A percentile compares a stretch with the other conserved stretches of the same genome.
phyloP scores from a whole-genome alignment of 2,888 invertebrate species.

The Syrphus vitripennis region DNA sequence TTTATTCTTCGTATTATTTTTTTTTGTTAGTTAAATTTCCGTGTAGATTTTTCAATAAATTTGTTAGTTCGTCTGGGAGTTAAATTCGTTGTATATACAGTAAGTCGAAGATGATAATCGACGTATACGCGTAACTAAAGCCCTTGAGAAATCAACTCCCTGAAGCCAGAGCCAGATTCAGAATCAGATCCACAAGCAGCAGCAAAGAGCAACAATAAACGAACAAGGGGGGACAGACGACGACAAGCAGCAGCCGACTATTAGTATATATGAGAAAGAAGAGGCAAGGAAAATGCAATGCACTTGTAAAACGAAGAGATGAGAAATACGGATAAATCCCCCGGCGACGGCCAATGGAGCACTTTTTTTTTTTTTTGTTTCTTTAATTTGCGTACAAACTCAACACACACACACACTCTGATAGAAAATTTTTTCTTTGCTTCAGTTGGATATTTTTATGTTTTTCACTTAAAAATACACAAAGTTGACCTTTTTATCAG shows the following conservation, averaged over 20 bases:
- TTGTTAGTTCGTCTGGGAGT: not conserved
- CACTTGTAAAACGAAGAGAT: conserved; percentile 67
- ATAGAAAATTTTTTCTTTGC: conserved; percentile 2
- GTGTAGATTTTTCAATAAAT: conserved; percentile 13
- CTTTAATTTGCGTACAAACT: conserved; percentile 77
- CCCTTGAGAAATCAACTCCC: conserved; percentile 69
- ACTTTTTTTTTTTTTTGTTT: conserved; percentile 49
- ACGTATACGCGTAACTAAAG: conserved; percentile 60
- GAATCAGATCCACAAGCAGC: not conserved
- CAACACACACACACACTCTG: conserved; percentile 24
- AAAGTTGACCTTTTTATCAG: not conserved
- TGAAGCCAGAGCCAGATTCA: conserved; percentile 46
- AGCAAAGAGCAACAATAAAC: conserved; percentile 31
- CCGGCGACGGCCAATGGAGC: conserved; percentile 65
- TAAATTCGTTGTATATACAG: not conserved
- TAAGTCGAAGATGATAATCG: conserved; percentile 9
- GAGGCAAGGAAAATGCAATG: conserved; percentile 58
- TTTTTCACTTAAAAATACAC: conserved; percentile 30
- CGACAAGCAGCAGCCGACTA: not conserved
- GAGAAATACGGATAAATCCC: conserved; percentile 54
- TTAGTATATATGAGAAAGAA: conserved; percentile 1
- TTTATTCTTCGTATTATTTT: not conserved
- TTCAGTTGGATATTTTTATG: conserved; percentile 1
- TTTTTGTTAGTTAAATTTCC: not conserved
- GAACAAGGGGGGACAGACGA: conserved; percentile 16